Conservation (phyloP, 2,888 invertebrate species). For the Ophion obscuratus region DNA sequence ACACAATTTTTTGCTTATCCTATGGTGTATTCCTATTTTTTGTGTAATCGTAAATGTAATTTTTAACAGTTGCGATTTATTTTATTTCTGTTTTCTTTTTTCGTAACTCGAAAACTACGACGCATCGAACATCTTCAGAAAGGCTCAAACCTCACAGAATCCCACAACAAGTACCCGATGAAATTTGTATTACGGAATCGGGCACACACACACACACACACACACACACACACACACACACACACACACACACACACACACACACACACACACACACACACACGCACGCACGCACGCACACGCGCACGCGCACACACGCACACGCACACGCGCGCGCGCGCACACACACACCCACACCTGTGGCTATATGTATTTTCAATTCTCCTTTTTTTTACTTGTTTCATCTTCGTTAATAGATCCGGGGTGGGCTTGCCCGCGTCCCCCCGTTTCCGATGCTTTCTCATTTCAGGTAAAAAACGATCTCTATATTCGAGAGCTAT, state of each 20-base stretch:
- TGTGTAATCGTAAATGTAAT: slow-evolving; percentile 11
- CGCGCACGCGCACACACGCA: too few species aligned
- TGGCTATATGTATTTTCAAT: slow-evolving; percentile 35
- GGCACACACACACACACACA: not conserved
- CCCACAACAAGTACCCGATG: slow-evolving; percentile 31
- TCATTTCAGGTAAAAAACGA: slow-evolving; percentile 57
- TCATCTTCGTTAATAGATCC: slow-evolving; percentile 39
- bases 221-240: not conserved
- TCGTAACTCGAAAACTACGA: slow-evolving; percentile 15
- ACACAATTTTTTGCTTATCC: slow-evolving; percentile 47
- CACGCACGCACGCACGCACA: too few species aligned
- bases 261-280: too few species aligned
- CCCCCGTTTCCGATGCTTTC: slow-evolving; percentile 16
- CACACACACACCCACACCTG: not conserved
- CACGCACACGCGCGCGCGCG: too few species aligned
- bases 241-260: slow-evolving; percentile 1
- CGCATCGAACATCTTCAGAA: slow-evolving; percentile 45
- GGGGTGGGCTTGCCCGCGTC: slow-evolving; percentile 16
- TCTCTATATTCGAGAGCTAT: slow-evolving; percentile 39
- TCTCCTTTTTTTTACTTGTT: slow-evolving; percentile 19
- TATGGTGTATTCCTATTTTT: slow-evolving; percentile 30
- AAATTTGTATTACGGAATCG: slow-evolving; percentile 37
- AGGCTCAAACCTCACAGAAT: slow-evolving; percentile 33
- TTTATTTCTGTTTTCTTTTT: not conserved
- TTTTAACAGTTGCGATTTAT: slow-evolving; percentile 38